These are phyloP conservation scores for Lithophane leautieri DNA, from an alignment of 2,888 invertebrate genomes.

Conservation along the genomic window DNA sequence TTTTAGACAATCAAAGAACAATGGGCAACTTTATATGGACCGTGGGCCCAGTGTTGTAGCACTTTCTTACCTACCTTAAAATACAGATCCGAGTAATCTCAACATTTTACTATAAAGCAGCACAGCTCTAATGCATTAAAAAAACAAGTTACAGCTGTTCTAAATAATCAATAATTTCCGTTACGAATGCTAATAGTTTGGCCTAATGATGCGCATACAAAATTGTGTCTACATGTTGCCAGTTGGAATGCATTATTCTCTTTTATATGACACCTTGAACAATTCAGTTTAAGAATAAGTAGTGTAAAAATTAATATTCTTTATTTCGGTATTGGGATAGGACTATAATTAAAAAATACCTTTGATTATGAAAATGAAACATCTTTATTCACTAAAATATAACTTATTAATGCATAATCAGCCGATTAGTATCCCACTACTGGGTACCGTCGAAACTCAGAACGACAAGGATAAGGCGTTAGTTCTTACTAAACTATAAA, in stretches of 20 bases:
- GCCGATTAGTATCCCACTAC: constrained; percentile 5
- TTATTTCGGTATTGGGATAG: constrained; percentile 4
- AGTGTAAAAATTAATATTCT: constrained; percentile 5
- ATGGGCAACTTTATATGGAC: too few relatives aligned
- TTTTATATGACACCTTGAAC: constrained; percentile 5
- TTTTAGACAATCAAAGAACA: too few relatives aligned
- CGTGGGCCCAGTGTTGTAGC: too few relatives aligned
- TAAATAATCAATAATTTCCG: constrained; percentile 11
- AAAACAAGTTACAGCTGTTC: constrained; percentile 7
- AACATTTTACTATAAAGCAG: constrained; percentile 6
- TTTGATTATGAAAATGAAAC: constrained; percentile 2
- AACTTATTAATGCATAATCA: constrained; percentile 3
- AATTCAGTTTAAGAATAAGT: constrained; percentile 6
- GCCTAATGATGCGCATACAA: constrained; percentile 5
- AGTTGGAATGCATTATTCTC: constrained; percentile 5
- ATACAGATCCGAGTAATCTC: constrained; percentile 4
- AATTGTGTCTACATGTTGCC: constrained; percentile 5
- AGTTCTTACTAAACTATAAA: constrained; percentile 5
- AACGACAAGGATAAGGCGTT: constrained; percentile 1
- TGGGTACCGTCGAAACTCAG: constrained; percentile 4
- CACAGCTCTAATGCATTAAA: constrained; percentile 16
- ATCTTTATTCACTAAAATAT: constrained; percentile 2
- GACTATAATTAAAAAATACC: constrained; percentile 6
- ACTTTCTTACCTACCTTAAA: not conserved
- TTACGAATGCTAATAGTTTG: constrained; percentile 8